Percentiles rank a stretch among this genome's conserved stretches.
These are phyloP conservation scores for Plagodis dolabraria DNA, from an alignment of 2,888 invertebrate species.

Conservation along the genomic window DNA sequence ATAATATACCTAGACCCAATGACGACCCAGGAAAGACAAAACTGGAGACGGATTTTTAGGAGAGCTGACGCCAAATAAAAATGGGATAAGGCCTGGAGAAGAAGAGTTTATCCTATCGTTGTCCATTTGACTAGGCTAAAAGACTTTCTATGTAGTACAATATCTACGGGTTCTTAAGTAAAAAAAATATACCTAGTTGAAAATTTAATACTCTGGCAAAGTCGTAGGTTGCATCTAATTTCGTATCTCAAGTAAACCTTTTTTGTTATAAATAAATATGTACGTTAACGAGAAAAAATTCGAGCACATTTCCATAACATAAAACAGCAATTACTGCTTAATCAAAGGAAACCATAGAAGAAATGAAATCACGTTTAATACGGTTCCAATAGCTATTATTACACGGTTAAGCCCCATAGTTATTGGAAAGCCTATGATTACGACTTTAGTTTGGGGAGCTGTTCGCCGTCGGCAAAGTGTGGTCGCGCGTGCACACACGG, in stretches of 20 bases:
- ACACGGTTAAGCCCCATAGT: conserved; percentile 43
- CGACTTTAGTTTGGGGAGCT: conserved; percentile 42
- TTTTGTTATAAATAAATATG: not conserved
- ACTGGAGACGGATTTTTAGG: too few species aligned
- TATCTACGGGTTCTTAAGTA: too few species aligned
- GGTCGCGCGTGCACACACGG: conserved; percentile 32
- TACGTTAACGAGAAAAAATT: not conserved
- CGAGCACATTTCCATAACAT: conserved; percentile 13
- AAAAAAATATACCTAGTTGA: too few species aligned
- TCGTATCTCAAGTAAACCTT: not conserved
- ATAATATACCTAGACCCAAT: too few species aligned
- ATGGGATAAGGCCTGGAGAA: too few species aligned
- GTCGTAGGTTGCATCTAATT: not conserved
- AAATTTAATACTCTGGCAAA: too few species aligned
- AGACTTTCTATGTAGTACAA: too few species aligned
- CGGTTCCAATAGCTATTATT: conserved; percentile 52
- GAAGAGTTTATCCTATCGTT: too few species aligned
- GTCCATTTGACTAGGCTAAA: too few species aligned
- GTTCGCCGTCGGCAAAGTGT: conserved; percentile 39
- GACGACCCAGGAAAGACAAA: too few species aligned
- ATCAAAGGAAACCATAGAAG: conserved; percentile 21
- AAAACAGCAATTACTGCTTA: conserved; percentile 18
- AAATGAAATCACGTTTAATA: conserved; percentile 36
- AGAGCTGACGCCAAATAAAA: too few species aligned
- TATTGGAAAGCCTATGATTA: conserved; percentile 60